Base-by-base conservation (phyloP, 2,888 invertebrate species). In the Galeruca laticollis region DNA sequence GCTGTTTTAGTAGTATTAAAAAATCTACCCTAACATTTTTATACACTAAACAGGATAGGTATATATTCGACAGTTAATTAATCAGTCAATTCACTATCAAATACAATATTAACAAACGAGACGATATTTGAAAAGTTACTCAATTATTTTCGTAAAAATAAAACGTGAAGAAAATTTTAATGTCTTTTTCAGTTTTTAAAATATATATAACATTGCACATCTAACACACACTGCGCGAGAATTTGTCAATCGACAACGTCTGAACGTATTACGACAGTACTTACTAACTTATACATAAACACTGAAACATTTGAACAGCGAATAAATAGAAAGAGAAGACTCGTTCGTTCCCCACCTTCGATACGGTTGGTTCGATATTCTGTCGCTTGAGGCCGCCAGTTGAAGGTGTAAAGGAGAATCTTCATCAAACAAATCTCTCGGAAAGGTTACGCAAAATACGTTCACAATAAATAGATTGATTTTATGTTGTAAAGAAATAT, bases 361-460 rank as follows among this genome's bases (percentile, higher is more conserved):
- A 33, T 57, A 21, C 15, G 2, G 9, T 26, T n/a, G 52, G 37
- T 73, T 73, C 37, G 15, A 10, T n/a, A 35, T 66, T 67, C 33
- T 15, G 15, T 57, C 69, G 56, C 13, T 35, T 18, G 65, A 26
- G 37, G 69, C 60, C 70, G 56, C 59, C 69, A 73, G 56, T 67
- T 57, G 35, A 71, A 68, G 69, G 73, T 62, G 49, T 11, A 5
- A 1, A 21, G 35, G 2, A 35, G 35, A 52, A 47, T 49, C 61
- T 40, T n/a, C 13, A 40, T 18, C 4, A 10, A 18, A 15, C 4
- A 10, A 18, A 15, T 57, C 37, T 35, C 11, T 10, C n/a, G 8
- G 18, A 40, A n/a, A 60, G 60, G 60, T 60, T 21, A 26, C 60
- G 43, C 40, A 18, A 9, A 40, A 40, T 40, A n/a, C 4, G 3